A percentile compares a stretch with the other conserved stretches of the same genome.
Conservation (phyloP, 2,113 vertebrate species). For the Gallinago paraguaiae region DNA sequence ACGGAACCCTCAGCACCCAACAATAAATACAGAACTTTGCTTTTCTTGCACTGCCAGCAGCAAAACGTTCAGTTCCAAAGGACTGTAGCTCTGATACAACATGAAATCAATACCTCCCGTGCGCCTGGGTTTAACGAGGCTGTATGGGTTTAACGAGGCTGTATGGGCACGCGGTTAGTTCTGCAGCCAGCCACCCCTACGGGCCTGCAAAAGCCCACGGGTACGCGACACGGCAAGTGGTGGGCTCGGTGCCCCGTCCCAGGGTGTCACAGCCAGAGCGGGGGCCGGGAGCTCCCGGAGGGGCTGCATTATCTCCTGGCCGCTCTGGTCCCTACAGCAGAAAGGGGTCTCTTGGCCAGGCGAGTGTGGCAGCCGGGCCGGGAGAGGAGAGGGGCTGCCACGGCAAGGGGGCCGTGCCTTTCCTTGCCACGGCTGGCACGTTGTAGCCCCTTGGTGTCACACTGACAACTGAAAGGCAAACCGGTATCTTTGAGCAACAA, state of each 20-base stretch:
- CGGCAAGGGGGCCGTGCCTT: slow-evolving; percentile 7
- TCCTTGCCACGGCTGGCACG: slow-evolving; percentile 8
- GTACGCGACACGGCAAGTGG: not conserved
- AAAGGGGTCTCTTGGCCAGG: not conserved
- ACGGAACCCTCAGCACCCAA: slow-evolving; percentile 65
- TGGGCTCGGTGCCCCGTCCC: not conserved
- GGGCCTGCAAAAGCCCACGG: slow-evolving; percentile 31
- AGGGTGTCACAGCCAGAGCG: not conserved
- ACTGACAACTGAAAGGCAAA: slow-evolving; percentile 1
- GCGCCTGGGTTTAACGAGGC: slow-evolving; percentile 43
- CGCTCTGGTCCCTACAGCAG: slow-evolving; percentile 47
- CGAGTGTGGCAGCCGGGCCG: not conserved
- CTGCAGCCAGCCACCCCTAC: slow-evolving; percentile 25
- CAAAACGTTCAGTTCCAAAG: slow-evolving; percentile 77
- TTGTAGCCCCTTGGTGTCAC: slow-evolving; percentile 3
- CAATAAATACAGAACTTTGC: slow-evolving; percentile 77
- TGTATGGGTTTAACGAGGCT: slow-evolving; percentile 2
- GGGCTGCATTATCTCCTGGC: not conserved
- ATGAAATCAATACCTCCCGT: slow-evolving; percentile 57
- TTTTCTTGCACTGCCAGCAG: slow-evolving; percentile 77
- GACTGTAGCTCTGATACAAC: slow-evolving; percentile 64
- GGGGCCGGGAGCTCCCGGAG: slow-evolving; percentile 14
- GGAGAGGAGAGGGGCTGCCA: not conserved
- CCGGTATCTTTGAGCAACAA: not conserved
- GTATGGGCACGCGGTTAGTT: slow-evolving; percentile 36